phyloP scores from a whole-genome alignment of 2,797 vertebrate genomes.

The Gambusia yucatana region DNA sequence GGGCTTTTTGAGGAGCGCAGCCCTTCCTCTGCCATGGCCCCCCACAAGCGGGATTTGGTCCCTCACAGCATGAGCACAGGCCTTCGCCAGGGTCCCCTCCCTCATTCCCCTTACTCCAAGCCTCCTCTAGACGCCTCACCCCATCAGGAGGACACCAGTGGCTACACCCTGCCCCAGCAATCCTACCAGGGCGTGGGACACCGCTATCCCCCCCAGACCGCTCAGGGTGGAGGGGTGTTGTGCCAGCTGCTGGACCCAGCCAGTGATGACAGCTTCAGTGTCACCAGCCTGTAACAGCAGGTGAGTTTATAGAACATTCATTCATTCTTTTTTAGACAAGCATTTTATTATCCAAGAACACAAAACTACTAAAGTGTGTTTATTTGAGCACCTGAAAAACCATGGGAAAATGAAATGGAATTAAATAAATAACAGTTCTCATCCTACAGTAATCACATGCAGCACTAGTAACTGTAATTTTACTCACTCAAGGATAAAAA shows the following conservation, averaged over 20 bases:
- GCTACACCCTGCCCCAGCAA: constrained; percentile 92
- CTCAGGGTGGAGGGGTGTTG: constrained; percentile 89
- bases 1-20: constrained; percentile 89
- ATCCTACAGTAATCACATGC: not conserved
- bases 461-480: not conserved
- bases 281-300: constrained; percentile 97
- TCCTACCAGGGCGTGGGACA: constrained; percentile 83
- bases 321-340: not conserved
- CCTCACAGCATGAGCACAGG: constrained; percentile 71
- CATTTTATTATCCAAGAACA: not conserved
- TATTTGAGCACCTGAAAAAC: not conserved
- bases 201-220: constrained; percentile 88
- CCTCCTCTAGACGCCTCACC: constrained; percentile 91
- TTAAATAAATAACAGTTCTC: not conserved
- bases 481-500: not conserved
- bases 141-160: constrained; percentile 89
- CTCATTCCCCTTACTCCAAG: constrained; percentile 78
- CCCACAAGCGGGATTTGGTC: constrained; percentile 87
- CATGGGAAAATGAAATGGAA: not conserved
- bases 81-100: constrained; percentile 86
- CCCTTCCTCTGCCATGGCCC: constrained; percentile 65
- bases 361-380: not conserved
- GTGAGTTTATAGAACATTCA: constrained; percentile 49
- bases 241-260: constrained; percentile 96
- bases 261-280: constrained; percentile 96